These are phyloP conservation scores for Myotis daubentonii DNA, from an alignment of 2,797 vertebrate genomes.

Conservation along the genomic window DNA sequence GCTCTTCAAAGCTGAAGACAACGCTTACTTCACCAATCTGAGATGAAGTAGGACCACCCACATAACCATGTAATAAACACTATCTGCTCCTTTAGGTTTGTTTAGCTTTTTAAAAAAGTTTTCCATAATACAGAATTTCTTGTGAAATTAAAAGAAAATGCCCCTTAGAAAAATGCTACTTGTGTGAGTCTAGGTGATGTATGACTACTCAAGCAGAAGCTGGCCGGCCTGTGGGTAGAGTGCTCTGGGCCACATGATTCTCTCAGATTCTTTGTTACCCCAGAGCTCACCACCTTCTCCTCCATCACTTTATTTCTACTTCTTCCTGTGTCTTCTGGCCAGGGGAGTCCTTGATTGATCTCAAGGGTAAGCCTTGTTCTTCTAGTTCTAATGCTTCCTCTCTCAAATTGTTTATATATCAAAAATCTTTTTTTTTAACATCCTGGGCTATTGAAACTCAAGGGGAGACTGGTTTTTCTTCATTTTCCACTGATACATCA, in stretches of 20 bases:
- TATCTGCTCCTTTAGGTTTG: background rate
- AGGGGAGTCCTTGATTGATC: background rate
- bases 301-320: background rate
- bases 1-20: constrained; percentile 44
- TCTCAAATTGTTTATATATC: background rate
- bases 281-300: background rate
- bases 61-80: background rate
- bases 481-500: background rate
- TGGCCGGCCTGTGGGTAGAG: background rate
- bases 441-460: background rate
- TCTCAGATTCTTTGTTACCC: background rate
- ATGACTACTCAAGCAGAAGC: background rate
- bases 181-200: background rate
- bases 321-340: background rate
- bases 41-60: background rate
- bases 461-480: background rate
- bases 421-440: background rate
- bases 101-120: background rate
- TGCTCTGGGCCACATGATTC: background rate
- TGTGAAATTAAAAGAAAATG: background rate
- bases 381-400: background rate
- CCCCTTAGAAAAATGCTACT: background rate
- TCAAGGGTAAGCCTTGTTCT: background rate
- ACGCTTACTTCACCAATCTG: background rate
- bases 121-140: background rate